Base-by-base conservation (phyloP, 2,113 vertebrate species). In the Diadophis punctatus region DNA sequence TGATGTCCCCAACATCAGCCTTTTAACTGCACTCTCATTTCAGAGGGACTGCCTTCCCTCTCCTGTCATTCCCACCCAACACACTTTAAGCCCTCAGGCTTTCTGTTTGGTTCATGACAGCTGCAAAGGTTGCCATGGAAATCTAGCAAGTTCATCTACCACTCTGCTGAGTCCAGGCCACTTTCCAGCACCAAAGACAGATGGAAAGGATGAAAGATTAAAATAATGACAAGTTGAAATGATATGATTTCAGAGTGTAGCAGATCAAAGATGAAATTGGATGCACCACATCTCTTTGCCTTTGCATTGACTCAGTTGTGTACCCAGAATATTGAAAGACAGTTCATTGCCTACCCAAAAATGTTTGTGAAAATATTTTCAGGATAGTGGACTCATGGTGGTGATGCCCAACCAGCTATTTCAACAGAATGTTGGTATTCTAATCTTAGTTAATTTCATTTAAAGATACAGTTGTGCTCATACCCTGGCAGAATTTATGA, bases 81-180 rank as follows among this genome's bases (percentile, higher is more conserved):
- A 80, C 74, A 43, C 60, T 94, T 92, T 87, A 46, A 93, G 94
- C 58, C 53, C 91, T 60, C 90, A 68, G 55, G 86, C 34, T 91
- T 92, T 93, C 90, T 94, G 48, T 91, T 30, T 0, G 2, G 91
- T 95, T 90, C 91, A 90, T 93, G 90, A 34, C 16, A 8, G 92
- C 94, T 93, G 60, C 86, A 93, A 90, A 89, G 27, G 96, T 96
- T 96, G 92, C 94, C 93, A 96, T 94, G 95, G 96, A 93, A 95
- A 96, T 96, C 90, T 87, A 93, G 87, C 91, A 93, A 91, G 91
- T 90, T 96, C 95, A 94, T 93, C 91, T 90, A 95, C 93, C 92
- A 74, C 95, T 92, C 94, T 20, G 25, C 4, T 27, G 94, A 91
- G 91, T 91, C 52, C 10, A 0, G 58, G 93, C 25, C 84, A 94